phyloP scores from a whole-genome alignment of 2,797 vertebrate species.

The Dryobates pubescens region DNA sequence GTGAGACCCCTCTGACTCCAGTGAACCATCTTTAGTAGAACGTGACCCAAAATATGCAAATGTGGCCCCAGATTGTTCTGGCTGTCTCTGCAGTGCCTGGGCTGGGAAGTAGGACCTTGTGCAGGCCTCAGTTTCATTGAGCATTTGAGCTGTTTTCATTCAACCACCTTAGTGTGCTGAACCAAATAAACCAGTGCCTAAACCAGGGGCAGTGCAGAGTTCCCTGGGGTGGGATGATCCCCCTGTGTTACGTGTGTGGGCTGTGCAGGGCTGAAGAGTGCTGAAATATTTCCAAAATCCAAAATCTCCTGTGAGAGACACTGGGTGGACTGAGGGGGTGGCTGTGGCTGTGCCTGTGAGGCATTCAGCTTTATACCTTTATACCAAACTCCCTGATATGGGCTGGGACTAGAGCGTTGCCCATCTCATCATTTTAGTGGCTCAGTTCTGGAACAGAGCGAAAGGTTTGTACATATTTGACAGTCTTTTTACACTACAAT shows the following conservation, averaged over 20 bases:
- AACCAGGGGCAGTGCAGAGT: background rate
- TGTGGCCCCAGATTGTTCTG: background rate
- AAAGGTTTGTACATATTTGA: background rate
- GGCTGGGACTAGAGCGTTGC: background rate
- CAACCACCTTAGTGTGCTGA: background rate
- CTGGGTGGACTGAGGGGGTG: background rate
- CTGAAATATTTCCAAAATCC: background rate
- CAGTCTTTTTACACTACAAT: background rate
- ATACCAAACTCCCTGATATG: rapidly evolving
- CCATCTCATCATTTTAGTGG: rapidly evolving
- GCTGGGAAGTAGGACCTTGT: background rate
- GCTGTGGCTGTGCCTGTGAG: background rate
- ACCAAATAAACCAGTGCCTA: background rate
- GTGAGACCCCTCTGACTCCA: rapidly evolving
- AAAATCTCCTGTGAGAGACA: background rate
- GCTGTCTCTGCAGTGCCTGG: background rate
- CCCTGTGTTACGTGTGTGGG: background rate
- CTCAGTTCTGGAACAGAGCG: background rate
- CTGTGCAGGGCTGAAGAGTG: background rate
- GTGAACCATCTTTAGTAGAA: background rate
- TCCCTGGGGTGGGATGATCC: rapidly evolving
- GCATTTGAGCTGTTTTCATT: background rate
- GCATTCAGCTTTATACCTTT: background rate
- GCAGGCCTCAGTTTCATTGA: background rate
- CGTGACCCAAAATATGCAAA: background rate